Evolutionary conservation across 2,113 vertebrate genomes (phyloP), one percentile per base, ranked within the genome.

Genomic region (Sceloporus undulatus): DNA sequence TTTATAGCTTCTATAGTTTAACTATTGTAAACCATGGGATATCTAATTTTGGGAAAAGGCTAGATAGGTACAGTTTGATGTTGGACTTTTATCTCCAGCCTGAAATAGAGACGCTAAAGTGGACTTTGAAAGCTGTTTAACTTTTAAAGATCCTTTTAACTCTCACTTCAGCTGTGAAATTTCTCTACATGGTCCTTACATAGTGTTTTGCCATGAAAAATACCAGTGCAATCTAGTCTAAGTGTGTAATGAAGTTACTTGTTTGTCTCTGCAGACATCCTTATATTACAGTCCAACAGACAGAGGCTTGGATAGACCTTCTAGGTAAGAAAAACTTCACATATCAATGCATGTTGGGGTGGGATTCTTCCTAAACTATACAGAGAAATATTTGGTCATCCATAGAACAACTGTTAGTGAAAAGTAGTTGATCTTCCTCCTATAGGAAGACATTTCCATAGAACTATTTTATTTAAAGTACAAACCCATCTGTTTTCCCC

Each of bases 231-330:
- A 85, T 76, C 42, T 84, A 54, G 38, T 86, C 29, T 54, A 91
- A 42, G 48, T 56, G 3, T 79, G 10, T 91, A 84, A 95, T 54
- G 71, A 14, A 73, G 34, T 38, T 9, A 0, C 76, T 5, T 34
- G 52, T 97, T 96, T 97, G 78, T 97, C 92, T 95, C 96, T 96
- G 93, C 97, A 99, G 99, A 96, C 97, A 65, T 98, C 98, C 70
- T 96, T 99, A 65, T 97, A 98, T 93, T 97, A 98, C 84, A 92
- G 97, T 90, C 96, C 98, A 85, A 95, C 97, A 85, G 98, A 99
- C 88, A 98, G 94, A 94, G 96, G 96, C 91, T 95, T 97, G 40
- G 98, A 99, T 87, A 98, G 98, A 94, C 97, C 98, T 79, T 96
- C 96, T 80, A 99, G 99, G 99, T 99, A 98, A 98, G 96, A 88